These are phyloP conservation scores for Paramisgurnus dabryanus DNA, from an alignment of 2,113 vertebrate species.

Conservation along the genomic window DNA sequence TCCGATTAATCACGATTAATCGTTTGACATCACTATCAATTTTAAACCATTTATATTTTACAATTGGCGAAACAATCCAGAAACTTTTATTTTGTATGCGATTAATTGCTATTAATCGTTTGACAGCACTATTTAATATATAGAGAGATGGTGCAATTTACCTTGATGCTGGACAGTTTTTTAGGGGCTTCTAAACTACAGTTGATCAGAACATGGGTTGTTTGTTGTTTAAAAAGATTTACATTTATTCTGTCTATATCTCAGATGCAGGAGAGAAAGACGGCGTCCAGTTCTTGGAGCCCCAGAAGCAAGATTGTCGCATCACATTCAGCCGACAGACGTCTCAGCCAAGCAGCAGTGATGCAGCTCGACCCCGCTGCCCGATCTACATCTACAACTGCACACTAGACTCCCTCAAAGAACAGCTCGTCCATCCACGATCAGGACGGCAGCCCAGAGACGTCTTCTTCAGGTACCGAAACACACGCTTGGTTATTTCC, in stretches of 20 bases:
- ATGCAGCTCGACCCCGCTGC: conserved; percentile 78
- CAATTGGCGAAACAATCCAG: no score
- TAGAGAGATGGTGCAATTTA: no score
- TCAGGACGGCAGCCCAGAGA: conserved; percentile 79
- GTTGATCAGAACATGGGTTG: no score
- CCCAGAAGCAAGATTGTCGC: conserved; percentile 72
- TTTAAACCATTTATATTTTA: no score
- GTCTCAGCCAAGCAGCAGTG: conserved; percentile 77
- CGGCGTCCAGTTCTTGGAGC: conserved; percentile 74
- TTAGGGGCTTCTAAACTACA: no score
- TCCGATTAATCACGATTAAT: no score
- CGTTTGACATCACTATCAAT: no score
- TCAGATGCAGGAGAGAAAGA: conserved; percentile 73
- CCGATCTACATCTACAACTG: conserved; percentile 95
- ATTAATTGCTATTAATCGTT: no score
- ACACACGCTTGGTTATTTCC: not conserved
- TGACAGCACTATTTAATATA: no score
- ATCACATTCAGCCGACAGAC: conserved; percentile 77
- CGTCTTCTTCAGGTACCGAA: conserved; percentile 85
- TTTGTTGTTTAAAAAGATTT: not conserved
- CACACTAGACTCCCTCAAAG: conserved; percentile 84
- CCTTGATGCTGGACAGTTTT: no score
- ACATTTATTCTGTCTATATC: not conserved
- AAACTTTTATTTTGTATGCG: no score
- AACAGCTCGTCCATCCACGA: conserved; percentile 84